These are phyloP conservation scores for Xylota segnis DNA, from an alignment of 2,888 invertebrate genomes.

Conservation along the genomic window DNA sequence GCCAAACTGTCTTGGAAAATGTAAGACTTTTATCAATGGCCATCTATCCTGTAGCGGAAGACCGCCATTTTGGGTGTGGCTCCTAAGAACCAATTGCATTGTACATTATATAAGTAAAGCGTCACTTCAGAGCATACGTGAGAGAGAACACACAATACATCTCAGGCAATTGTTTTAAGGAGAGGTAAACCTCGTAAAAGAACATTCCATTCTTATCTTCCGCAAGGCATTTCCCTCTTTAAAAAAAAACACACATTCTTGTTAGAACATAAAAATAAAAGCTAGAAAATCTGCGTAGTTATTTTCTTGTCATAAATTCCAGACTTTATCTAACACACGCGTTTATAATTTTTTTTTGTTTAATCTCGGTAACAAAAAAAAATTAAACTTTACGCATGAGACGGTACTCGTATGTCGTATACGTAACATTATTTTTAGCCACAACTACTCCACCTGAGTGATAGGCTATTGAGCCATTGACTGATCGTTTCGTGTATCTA, in stretches of 20 bases:
- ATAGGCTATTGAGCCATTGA: neutral
- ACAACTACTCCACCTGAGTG: neutral
- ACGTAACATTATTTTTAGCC: slow-evolving; percentile 16
- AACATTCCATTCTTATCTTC: slow-evolving; percentile 36
- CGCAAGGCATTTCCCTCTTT: neutral
- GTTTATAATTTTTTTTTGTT: neutral
- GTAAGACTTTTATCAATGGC: too few relatives aligned
- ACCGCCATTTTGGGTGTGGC: slow-evolving; percentile 7
- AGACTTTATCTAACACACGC: slow-evolving; percentile 31
- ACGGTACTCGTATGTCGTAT: slow-evolving; percentile 13
- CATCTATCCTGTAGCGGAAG: too few relatives aligned
- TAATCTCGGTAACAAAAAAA: neutral
- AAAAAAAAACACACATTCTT: slow-evolving; percentile 3
- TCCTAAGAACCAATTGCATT: neutral
- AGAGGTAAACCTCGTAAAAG: neutral
- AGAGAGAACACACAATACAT: slow-evolving; percentile 4
- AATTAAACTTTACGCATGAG: neutral
- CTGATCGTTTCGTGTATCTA: neutral
- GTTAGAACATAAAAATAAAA: neutral
- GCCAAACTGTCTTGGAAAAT: too few relatives aligned
- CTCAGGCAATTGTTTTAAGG: neutral
- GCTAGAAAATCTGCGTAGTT: slow-evolving; percentile 32
- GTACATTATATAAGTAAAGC: neutral
- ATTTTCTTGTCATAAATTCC: slow-evolving; percentile 7
- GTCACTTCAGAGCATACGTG: slow-evolving; percentile 6